A percentile compares a stretch with the other conserved stretches of the same genome.
Conservation (phyloP, 2,797 vertebrate genomes). For the Tauraco hartlaubi region DNA sequence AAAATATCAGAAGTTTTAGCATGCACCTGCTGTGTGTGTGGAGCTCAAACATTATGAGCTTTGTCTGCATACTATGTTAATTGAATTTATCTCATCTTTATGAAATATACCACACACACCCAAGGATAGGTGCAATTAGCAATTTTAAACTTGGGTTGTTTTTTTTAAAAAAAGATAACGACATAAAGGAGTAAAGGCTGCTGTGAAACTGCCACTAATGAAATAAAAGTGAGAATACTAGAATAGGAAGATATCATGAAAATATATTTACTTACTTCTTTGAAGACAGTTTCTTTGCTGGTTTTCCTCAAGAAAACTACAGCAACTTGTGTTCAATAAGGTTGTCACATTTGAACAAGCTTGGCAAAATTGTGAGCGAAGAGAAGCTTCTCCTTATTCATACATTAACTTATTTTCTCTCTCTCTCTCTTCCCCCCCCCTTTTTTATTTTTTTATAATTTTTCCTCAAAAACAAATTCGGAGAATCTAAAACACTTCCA, state of each 20-base stretch:
- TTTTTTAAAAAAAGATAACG: not conserved
- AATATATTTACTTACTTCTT: not conserved
- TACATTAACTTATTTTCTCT: not conserved
- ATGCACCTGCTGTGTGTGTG: accelerated
- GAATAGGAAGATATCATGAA: not conserved
- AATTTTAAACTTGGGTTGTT: not conserved
- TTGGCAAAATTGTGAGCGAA: not conserved
- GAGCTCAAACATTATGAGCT: not conserved
- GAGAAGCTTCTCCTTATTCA: not conserved
- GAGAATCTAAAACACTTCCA: not conserved
- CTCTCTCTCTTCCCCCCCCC: no score
- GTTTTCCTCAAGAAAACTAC: not conserved
- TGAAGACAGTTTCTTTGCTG: not conserved
- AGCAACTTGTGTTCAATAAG: not conserved
- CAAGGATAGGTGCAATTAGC: not conserved
- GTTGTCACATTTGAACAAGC: not conserved
- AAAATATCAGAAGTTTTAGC: not conserved
- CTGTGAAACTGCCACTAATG: not conserved
- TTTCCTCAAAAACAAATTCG: not conserved
- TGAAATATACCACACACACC: not conserved
- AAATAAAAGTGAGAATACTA: not conserved
- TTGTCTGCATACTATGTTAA: not conserved
- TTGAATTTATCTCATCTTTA: not conserved
- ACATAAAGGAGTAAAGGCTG: not conserved
- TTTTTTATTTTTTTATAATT: not conserved